Conservation (phyloP, 2,888 invertebrate species). For the Pammene aurita region DNA sequence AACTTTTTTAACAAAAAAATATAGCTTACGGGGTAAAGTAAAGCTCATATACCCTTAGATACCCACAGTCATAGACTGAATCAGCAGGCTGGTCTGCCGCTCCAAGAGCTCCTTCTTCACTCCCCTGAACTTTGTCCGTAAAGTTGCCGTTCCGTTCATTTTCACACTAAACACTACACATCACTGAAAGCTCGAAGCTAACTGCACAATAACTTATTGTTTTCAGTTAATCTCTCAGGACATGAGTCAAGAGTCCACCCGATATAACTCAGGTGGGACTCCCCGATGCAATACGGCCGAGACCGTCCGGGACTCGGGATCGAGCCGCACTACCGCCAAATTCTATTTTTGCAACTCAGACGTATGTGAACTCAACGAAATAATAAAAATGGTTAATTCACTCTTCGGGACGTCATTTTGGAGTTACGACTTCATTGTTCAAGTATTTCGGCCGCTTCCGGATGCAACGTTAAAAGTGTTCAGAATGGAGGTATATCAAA, state of each 20-base stretch:
- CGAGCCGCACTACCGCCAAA: slow-evolving; percentile 77
- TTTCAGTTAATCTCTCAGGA: slow-evolving; percentile 20
- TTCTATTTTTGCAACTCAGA: slow-evolving; percentile 82
- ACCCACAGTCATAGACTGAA: slow-evolving; percentile 93
- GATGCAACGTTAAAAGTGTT: too few species aligned
- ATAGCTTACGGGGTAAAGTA: not conserved
- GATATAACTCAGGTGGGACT: slow-evolving; percentile 67
- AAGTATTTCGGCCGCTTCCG: not conserved
- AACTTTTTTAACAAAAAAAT: too few species aligned
- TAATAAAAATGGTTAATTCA: slow-evolving; percentile 63
- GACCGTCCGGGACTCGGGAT: slow-evolving; percentile 72
- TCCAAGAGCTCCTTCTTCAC: slow-evolving; percentile 90
- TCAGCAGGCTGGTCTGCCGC: slow-evolving; percentile 87
- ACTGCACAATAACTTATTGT: slow-evolving; percentile 24
- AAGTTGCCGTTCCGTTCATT: slow-evolving; percentile 83
- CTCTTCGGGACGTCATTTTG: slow-evolving; percentile 47
- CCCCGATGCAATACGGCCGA: slow-evolving; percentile 68
- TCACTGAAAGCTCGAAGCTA: slow-evolving; percentile 41
- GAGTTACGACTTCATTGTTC: slow-evolving; percentile 30
- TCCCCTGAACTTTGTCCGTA: slow-evolving; percentile 88
- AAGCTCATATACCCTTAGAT: slow-evolving; percentile 34
- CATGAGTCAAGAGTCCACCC: slow-evolving; percentile 29
- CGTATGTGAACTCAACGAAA: slow-evolving; percentile 73
- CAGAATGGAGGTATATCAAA: too few species aligned
- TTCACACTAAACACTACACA: slow-evolving; percentile 51